Conservation (phyloP, 2,797 vertebrate genomes). For the Betta splendens region DNA sequence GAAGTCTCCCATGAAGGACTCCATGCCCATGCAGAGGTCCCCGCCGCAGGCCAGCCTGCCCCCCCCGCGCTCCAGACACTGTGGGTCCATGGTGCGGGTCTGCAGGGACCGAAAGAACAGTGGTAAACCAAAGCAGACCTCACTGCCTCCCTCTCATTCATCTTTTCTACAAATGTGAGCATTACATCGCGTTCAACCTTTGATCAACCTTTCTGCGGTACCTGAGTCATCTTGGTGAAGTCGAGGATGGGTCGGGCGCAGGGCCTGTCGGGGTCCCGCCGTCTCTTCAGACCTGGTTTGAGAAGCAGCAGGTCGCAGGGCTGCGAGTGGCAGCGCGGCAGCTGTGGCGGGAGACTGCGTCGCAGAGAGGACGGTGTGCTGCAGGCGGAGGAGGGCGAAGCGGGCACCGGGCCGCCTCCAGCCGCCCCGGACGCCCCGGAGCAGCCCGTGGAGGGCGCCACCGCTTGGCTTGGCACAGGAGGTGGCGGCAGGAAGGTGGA, state of each 20-base stretch:
- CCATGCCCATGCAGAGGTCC: constrained; percentile 78
- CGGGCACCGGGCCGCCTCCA: constrained; percentile 69
- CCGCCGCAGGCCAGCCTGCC: constrained; percentile 76
- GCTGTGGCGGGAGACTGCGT: constrained; percentile 84
- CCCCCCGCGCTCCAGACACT: constrained; percentile 76
- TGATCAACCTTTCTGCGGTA: constrained; percentile 27
- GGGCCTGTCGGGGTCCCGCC: constrained; percentile 85
- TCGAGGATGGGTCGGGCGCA: constrained; percentile 87
- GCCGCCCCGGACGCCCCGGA: neutral
- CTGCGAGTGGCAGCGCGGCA: constrained; percentile 92
- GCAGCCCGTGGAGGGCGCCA: constrained; percentile 67
- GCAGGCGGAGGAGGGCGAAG: constrained; percentile 87
- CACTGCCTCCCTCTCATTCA: no score
- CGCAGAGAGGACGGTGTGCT: constrained; percentile 86
- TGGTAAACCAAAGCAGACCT: no score
- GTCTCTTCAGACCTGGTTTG: constrained; percentile 87
- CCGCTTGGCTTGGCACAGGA: constrained; percentile 72
- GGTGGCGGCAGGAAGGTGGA: constrained; percentile 82
- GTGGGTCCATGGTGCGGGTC: constrained; percentile 83
- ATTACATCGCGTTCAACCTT: no score
- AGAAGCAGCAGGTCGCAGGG: constrained; percentile 91
- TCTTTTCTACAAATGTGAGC: no score
- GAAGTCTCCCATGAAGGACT: constrained; percentile 82
- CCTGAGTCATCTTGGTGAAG: constrained; percentile 91
- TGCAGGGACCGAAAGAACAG: constrained; percentile 19